Base-by-base conservation (phyloP, 2,797 vertebrate species). In the Pangasius macronema region DNA sequence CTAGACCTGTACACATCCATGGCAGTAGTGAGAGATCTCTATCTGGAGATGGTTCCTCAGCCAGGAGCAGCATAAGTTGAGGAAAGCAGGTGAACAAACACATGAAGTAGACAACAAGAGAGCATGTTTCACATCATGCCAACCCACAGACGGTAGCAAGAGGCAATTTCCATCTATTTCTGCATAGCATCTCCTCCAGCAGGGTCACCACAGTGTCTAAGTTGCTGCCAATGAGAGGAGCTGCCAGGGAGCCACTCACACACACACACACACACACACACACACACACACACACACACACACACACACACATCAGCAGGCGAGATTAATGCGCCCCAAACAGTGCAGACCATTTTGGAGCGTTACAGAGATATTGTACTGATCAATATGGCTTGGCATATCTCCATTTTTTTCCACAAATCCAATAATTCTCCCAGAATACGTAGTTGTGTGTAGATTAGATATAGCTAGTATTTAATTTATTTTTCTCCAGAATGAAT, bases 81-180 rank as follows among this genome's bases (percentile, higher is more conserved):
- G 51, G 42, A 51, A 65, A 30, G 86, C 27, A 84, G 82, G 88
- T 82, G 83, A 49, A 57, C 73, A 86, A 33, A 89, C 27, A 88
- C 63, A 82, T 53, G 83, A 67, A 16, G 87, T 73, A 85, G 85
- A 85, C 86, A 91, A 87, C 83, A 70, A 86, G 75, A 89, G 87
- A 76, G 68, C 42, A 82, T 53, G 65, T 86, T 89, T 70, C 91
- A 90, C 83, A 90, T 90, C 86, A 89, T 85, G 83, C 81, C 84
- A 88, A 84, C 88, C 90, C 87, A 91, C 91, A 89, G 89, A 92
- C 86, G 83, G 86, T 85, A 90, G 90, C 89, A 93, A 92, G 91
- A 93, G 91, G 92, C 91, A 91, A 90, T 95, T 94, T 94, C 90
- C 92, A 94, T 92, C 86, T 93, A 94, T 94, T 91, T 93, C 90